Percentiles rank a stretch among this genome's conserved stretches.
These are phyloP conservation scores for Anagrus nilaparvatae DNA, from an alignment of 1,140 invertebrate species.

Conservation along the genomic window DNA sequence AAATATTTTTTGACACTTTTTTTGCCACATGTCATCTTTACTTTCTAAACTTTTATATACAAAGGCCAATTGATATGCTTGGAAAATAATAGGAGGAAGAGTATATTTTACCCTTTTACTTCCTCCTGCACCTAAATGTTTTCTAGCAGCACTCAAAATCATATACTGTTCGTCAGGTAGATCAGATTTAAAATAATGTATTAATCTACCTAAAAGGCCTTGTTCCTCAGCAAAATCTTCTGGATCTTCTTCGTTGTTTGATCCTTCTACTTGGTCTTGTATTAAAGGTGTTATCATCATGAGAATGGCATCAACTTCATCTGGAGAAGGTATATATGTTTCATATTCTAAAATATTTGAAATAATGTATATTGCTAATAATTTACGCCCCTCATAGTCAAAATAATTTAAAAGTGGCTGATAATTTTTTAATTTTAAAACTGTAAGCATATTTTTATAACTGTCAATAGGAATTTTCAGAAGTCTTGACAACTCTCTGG, in stretches of 20 bases:
- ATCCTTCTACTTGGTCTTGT: slow-evolving; percentile 74
- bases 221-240: slow-evolving; percentile 98
- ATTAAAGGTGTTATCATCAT: slow-evolving; percentile 77
- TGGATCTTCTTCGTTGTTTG: slow-evolving; percentile 57
- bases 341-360: slow-evolving; percentile 83
- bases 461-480: slow-evolving; percentile 91
- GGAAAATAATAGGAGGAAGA: slow-evolving; percentile 92
- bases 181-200: slow-evolving; percentile 83
- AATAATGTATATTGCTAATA: slow-evolving; percentile 78
- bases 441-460: slow-evolving; percentile 85
- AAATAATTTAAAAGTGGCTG: slow-evolving; percentile 77
- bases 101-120: slow-evolving; percentile 81
- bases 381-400: slow-evolving; percentile 80
- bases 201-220: slow-evolving; percentile 75
- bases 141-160: slow-evolving; percentile 77
- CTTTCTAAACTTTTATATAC: slow-evolving; percentile 69
- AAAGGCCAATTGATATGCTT: slow-evolving; percentile 84
- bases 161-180: slow-evolving; percentile 88
- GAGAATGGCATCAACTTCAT: slow-evolving; percentile 71
- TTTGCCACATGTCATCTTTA: slow-evolving; percentile 94
- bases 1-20: slow-evolving; percentile 97
- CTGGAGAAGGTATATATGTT: slow-evolving; percentile 77
- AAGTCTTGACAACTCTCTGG: slow-evolving; percentile 83
- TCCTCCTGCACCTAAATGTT: slow-evolving; percentile 82
- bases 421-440: slow-evolving; percentile 77